Percentiles rank a stretch among this genome's conserved stretches.
phyloP scores from a whole-genome alignment of 2,113 vertebrate genomes.

The Coryphaenoides rupestris region DNA sequence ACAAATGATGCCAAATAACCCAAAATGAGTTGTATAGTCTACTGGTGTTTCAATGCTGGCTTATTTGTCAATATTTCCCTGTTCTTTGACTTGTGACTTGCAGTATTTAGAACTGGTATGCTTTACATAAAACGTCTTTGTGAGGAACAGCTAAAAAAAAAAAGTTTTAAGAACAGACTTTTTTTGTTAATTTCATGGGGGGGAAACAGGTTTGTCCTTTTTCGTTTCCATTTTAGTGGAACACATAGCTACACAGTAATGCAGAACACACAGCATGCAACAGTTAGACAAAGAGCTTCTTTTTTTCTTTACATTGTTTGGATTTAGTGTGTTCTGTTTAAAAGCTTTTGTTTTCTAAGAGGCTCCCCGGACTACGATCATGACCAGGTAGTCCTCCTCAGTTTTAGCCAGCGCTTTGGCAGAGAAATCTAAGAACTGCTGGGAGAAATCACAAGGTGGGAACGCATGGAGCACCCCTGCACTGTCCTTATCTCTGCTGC shows the following conservation, averaged over 20 bases:
- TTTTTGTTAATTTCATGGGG: conserved; percentile 40
- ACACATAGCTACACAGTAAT: conserved; percentile 73
- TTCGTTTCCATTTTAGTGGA: conserved; percentile 46
- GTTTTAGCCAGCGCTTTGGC: conserved; percentile 98
- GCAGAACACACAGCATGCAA: conserved; percentile 88
- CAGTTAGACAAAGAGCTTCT: conserved; percentile 73
- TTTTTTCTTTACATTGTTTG: conserved; percentile 33
- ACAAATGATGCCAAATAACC: conserved; percentile 5
- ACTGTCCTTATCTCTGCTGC: conserved; percentile 98
- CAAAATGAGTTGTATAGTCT: too few species aligned
- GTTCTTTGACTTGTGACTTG: too few species aligned
- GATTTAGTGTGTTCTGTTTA: conserved; percentile 44
- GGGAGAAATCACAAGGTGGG: conserved; percentile 98
- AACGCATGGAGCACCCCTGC: conserved; percentile 97
- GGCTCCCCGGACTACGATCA: conserved; percentile 98
- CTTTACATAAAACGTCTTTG: not conserved
- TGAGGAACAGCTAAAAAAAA: conserved; percentile 25
- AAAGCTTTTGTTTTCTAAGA: conserved; percentile 78
- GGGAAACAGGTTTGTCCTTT: conserved; percentile 18
- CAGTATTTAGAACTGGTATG: not conserved
- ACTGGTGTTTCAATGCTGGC: too few species aligned
- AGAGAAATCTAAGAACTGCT: conserved; percentile 98
- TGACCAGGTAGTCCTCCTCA: conserved; percentile 98
- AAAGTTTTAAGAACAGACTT: conserved; percentile 34
- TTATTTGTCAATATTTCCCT: too few species aligned